Evolutionary conservation across 37 sponge, comb jelly and placozoan genomes (phyloP).

Genomic region (Aplysina aerophoba): DNA sequence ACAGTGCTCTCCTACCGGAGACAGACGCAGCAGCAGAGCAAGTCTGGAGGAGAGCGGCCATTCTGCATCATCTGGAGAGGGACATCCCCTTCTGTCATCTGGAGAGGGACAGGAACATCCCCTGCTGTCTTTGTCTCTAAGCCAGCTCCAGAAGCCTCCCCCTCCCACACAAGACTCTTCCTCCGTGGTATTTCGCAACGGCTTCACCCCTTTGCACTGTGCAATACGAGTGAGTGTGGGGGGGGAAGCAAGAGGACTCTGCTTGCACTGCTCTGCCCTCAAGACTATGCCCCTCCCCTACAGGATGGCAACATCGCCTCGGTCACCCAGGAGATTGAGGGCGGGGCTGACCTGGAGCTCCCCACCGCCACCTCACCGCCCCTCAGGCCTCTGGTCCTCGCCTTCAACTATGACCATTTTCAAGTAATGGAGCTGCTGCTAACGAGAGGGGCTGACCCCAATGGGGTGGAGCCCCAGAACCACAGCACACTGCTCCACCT

Average conservation of each 20-base stretch:
- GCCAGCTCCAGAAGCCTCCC: too few species aligned
- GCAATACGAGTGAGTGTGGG: conserved; percentile 2
- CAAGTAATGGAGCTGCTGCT: conserved; percentile 47
- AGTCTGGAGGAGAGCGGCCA: too few species aligned
- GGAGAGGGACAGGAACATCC: too few species aligned
- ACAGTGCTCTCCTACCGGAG: too few species aligned
- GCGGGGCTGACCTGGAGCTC: conserved; percentile 40
- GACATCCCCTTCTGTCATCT: too few species aligned
- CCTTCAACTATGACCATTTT: conserved; percentile 71
- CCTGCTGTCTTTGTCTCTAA: too few species aligned
- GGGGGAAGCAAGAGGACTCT: not conserved
- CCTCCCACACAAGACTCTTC: too few species aligned
- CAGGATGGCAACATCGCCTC: conserved; percentile 65
- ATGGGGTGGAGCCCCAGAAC: conserved; percentile 39
- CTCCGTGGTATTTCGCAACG: not conserved
- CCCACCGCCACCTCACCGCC: conserved; percentile 35
- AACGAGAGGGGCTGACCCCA: conserved; percentile 69
- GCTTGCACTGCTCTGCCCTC: not conserved
- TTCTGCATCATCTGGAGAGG: too few species aligned
- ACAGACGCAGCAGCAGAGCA: too few species aligned
- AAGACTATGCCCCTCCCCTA: not conserved
- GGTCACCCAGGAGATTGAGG: conserved; percentile 41
- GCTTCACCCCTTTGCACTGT: conserved; percentile 7
- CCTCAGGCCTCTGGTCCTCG: conserved; percentile 61
- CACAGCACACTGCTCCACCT: conserved; percentile 58